Conservation (phyloP, 2,113 vertebrate species). For the Origma solitaria region DNA sequence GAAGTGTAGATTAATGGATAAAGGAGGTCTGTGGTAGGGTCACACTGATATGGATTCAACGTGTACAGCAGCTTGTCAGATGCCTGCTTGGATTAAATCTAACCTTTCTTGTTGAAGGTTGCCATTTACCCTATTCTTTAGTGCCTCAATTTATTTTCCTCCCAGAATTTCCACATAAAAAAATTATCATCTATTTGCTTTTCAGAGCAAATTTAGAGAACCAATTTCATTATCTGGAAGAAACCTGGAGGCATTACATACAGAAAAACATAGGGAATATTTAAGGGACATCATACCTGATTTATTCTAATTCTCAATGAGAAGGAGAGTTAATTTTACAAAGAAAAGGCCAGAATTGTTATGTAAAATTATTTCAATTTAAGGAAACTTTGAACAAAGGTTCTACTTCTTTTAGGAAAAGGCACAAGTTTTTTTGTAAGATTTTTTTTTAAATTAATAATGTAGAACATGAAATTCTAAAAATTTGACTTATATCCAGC, state of each 20-base stretch:
- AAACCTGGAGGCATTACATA: slow-evolving; percentile 73
- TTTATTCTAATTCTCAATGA: slow-evolving; percentile 76
- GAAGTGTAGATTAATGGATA: slow-evolving; percentile 99
- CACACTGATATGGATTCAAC: slow-evolving; percentile 88
- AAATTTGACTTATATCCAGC: slow-evolving; percentile 99
- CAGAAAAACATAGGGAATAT: slow-evolving; percentile 75
- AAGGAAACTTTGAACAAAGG: slow-evolving; percentile 82
- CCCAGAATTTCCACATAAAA: slow-evolving; percentile 89
- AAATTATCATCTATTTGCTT: slow-evolving; percentile 86
- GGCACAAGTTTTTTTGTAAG: slow-evolving; percentile 66
- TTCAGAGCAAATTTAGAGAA: slow-evolving; percentile 78
- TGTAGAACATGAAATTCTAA: slow-evolving; percentile 98
- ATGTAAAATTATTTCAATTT: slow-evolving; percentile 83
- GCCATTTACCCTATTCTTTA: slow-evolving; percentile 93
- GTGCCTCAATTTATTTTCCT: slow-evolving; percentile 86
- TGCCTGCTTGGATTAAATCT: slow-evolving; percentile 97
- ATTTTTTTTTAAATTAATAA: slow-evolving; percentile 81
- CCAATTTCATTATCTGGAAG: slow-evolving; percentile 74
- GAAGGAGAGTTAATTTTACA: slow-evolving; percentile 76
- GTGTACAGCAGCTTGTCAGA: slow-evolving; percentile 93
- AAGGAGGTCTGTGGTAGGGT: slow-evolving; percentile 90
- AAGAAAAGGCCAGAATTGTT: slow-evolving; percentile 80
- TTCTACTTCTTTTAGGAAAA: slow-evolving; percentile 75
- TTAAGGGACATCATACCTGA: slow-evolving; percentile 71
- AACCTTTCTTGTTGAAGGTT: slow-evolving; percentile 92